Evolutionary conservation across 2,888 invertebrate species (phyloP), one percentile per base, ranked within the genome.

Genomic region (Dryobota labecula): DNA sequence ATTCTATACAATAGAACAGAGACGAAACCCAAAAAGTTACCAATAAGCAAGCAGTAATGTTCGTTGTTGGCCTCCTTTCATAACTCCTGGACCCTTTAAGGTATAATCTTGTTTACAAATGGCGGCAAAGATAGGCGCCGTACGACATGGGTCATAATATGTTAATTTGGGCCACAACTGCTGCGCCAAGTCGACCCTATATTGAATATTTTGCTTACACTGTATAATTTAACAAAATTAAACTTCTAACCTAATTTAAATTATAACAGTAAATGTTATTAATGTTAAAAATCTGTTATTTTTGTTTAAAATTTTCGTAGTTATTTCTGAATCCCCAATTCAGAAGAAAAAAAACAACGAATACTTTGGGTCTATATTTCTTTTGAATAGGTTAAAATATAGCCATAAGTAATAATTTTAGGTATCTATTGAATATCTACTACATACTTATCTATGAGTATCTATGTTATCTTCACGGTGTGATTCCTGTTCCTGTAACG

Each of bases 161-260:
- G 92, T 89, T 93, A 92, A 93, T 93, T 92, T 88, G 79, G 83
- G 78, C 88, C 87, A 85, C 89, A 82, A 90, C 90, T 89, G 90
- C 87, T 84, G 87, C 86, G 85, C 86, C 84, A 74, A 87, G 81
- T 87, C 89, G 85, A 81, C 89, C 90, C 84, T 87, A 90, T 92
- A 92, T 92, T 92, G 92, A 92, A 92, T 92, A 92, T 92, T 92
- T 92, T 91, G 87, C 88, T 88, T 89, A 86, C 87, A 90, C 89
- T 87, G 92, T 90, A 91, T 92, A 92, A 91, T 92, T 91, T 89
- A 85, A 86, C 82, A 84, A 90, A 91, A 91, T 90, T 87, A 89
- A 91, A 90, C 84, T 87, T 85, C 76, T 73, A 70, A 60, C 70
- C 67, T 74, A 82, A 78, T 78, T 85, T 78, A 74, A 84, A 80